Evolutionary conservation across 2,797 vertebrate species (phyloP), one percentile per base, ranked within the genome.

Genomic region (Pterois miles): DNA sequence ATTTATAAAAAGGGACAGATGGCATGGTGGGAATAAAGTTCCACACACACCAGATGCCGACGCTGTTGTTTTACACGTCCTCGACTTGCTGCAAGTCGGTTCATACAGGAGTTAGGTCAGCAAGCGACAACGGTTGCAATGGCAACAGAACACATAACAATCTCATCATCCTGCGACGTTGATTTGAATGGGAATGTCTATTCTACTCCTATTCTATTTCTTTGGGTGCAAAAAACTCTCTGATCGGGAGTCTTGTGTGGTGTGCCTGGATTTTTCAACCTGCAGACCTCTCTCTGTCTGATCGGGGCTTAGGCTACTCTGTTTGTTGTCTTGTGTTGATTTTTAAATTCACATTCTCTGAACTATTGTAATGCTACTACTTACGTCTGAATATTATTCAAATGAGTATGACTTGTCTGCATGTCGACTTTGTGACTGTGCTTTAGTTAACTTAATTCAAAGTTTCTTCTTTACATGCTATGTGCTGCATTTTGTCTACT

Each of bases 321-420:
- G 62, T 63, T 65, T n/a, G 14, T 27, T 20, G 5, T 27, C n/a
- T 48, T 25, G 20, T 68, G 13, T 25, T 34, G 36, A 60, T 34
- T 59, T 70, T 71, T 33, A 34, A 54, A 56, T 38, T n/a, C 5
- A 8, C 20, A 36, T 40, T 68, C 13, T 72, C 25, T 67, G 23
- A 76, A 33, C 71, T 18, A 13, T 34, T 11, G 9, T 50, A 23
- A 38, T 14, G 27, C 25, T 38, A 9, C 34, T 0, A 1, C 7
- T 16, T 20, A 20, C 43, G 7, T 20, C 29, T 65, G 69, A 71
- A 75, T 38, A 40, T 33, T 14, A 74, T 62, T 59, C 25, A 64
- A 56, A 64, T 81, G 1, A 78, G 56, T 14, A 48, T n/a, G 54
- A 43, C 40, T 63, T 62, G 43, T 53, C 33, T 60, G n/a, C 18